phyloP scores from a whole-genome alignment of 2,113 vertebrate species.

The Gymnobelideus leadbeateri region DNA sequence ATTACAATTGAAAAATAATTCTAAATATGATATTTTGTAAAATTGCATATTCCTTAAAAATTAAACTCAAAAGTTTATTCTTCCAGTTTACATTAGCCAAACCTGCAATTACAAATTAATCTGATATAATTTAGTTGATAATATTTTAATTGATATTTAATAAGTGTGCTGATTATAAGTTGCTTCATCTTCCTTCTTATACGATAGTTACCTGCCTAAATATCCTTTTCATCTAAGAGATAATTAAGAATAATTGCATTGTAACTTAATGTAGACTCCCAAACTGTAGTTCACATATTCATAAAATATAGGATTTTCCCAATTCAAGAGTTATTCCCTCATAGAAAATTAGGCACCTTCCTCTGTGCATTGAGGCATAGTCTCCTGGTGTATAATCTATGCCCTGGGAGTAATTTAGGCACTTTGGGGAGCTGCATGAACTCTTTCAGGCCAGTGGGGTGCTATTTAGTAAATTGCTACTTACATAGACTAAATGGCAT shows the following conservation, averaged over 20 bases:
- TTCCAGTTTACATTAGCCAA: constrained; percentile 74
- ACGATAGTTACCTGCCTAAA: constrained; percentile 76
- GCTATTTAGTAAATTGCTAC: constrained; percentile 46
- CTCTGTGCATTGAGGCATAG: not conserved
- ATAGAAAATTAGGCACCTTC: constrained; percentile 43
- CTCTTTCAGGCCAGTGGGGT: not conserved
- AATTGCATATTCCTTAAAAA: constrained; percentile 67
- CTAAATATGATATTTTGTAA: constrained; percentile 54
- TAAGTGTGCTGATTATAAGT: constrained; percentile 77
- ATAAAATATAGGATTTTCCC: constrained; percentile 6
- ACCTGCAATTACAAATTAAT: constrained; percentile 61
- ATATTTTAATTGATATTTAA: constrained; percentile 76
- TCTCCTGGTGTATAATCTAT: constrained; percentile 36
- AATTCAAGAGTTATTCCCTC: constrained; percentile 31
- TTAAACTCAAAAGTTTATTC: constrained; percentile 67
- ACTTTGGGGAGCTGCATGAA: not conserved
- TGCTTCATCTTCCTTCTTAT: constrained; percentile 77
- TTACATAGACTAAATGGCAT: constrained; percentile 12
- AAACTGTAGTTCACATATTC: constrained; percentile 55
- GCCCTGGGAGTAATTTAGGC: constrained; percentile 8
- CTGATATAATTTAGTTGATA: constrained; percentile 71
- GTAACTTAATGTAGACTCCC: constrained; percentile 37
- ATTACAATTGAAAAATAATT: constrained; percentile 62
- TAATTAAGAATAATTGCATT: constrained; percentile 61
- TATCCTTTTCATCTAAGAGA: constrained; percentile 64